A percentile compares a stretch with the other conserved stretches of the same genome.
phyloP scores from a whole-genome alignment of 2,797 vertebrate species.

The Chanos chanos region DNA sequence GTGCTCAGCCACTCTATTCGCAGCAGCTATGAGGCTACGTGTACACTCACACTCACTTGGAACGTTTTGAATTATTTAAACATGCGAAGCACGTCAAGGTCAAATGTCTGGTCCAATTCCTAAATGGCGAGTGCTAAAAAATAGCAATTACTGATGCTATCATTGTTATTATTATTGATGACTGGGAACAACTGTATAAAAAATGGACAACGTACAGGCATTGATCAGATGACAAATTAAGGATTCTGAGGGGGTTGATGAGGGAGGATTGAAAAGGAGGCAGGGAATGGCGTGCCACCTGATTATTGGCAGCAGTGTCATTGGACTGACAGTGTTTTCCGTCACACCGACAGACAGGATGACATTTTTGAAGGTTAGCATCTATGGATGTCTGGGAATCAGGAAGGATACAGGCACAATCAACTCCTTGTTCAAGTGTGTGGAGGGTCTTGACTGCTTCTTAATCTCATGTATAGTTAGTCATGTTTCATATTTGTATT shows the following conservation, averaged over 20 bases:
- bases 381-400: conserved; percentile 1
- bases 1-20: not conserved
- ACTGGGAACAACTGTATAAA: conserved; percentile 33
- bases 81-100: conserved; percentile 39
- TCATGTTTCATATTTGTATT: no score
- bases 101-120: conserved; percentile 12
- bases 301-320: conserved; percentile 43
- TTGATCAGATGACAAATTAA: conserved; percentile 37
- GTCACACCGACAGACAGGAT: conserved; percentile 41
- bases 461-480: no score
- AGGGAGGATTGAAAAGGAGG: conserved; percentile 11
- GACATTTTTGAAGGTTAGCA: conserved; percentile 51
- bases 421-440: conserved; percentile 29
- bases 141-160: conserved; percentile 45
- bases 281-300: conserved; percentile 6
- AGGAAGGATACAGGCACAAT: conserved; percentile 2
- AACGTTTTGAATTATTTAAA: conserved; percentile 39
- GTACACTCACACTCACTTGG: not conserved
- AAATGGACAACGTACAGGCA: not conserved
- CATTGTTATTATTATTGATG: conserved; percentile 55
- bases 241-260: conserved; percentile 20
- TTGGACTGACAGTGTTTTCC: conserved; percentile 48
- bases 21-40: not conserved
- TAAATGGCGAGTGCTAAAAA: conserved; percentile 35
- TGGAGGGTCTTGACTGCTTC: conserved; percentile 14